Evolutionary conservation across 1,140 invertebrate species (phyloP).

Genomic region (Holotrichia oblita): DNA sequence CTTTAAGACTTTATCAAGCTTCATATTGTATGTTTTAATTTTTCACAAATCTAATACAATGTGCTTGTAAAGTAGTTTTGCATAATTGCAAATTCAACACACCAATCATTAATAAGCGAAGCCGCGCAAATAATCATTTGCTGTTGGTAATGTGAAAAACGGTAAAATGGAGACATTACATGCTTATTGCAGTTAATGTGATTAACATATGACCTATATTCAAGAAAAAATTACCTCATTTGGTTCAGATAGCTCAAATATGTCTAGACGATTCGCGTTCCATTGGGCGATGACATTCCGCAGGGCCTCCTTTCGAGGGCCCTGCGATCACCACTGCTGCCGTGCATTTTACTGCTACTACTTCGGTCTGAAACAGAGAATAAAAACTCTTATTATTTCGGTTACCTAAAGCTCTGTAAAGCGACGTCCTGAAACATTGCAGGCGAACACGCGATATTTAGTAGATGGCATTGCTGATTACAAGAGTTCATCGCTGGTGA

Average conservation of each 20-base stretch:
- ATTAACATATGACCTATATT: no score
- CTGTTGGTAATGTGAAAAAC: no score
- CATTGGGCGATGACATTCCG: slow-evolving; percentile 95
- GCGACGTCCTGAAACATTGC: neutral
- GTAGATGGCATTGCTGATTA: slow-evolving; percentile 18
- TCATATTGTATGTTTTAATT: no score
- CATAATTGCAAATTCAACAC: no score
- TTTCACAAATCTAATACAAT: no score
- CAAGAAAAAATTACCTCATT: slow-evolving; percentile 84
- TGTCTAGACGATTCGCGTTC: slow-evolving; percentile 98
- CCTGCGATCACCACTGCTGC: slow-evolving; percentile 70
- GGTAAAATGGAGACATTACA: no score
- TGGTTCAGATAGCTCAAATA: slow-evolving; percentile 97
- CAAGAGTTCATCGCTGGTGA: neutral
- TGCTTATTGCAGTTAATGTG: no score
- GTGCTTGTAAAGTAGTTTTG: no score
- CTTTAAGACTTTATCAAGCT: no score
- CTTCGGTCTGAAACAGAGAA: slow-evolving; percentile 47
- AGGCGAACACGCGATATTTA: neutral
- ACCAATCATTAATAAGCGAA: no score
- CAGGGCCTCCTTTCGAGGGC: slow-evolving; percentile 90
- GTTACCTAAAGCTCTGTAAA: neutral
- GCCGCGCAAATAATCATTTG: no score
- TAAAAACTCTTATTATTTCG: slow-evolving; percentile 27
- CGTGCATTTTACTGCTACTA: slow-evolving; percentile 52